Conservation (phyloP, 2,113 vertebrate species). For the Ailurus styani region DNA sequence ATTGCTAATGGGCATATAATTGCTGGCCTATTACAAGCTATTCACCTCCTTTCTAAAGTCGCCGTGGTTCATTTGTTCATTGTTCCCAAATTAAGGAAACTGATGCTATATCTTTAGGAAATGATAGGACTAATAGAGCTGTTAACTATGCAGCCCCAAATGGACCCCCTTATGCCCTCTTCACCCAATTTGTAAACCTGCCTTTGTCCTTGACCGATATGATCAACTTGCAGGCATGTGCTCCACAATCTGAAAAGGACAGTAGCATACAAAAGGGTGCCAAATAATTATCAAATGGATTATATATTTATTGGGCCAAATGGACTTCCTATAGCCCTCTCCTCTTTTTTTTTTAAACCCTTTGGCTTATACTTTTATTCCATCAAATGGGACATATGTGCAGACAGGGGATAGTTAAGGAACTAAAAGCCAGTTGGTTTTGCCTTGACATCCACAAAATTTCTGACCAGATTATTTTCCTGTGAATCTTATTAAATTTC, state of each 20-base stretch:
- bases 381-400: background rate
- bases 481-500: background rate
- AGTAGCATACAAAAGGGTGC: background rate
- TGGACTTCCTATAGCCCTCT: background rate
- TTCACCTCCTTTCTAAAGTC: background rate
- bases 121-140: background rate
- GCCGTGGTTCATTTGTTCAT: background rate
- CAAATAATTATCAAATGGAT: background rate
- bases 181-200: background rate
- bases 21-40: background rate
- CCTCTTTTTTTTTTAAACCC: background rate
- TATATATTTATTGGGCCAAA: background rate
- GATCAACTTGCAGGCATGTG: background rate
- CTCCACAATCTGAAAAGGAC: background rate
- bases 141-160: background rate
- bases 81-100: background rate
- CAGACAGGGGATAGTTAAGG: background rate
- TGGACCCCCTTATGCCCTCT: background rate
- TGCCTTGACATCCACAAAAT: background rate
- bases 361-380: background rate
- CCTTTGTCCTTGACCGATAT: background rate
- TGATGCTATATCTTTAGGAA: background rate
- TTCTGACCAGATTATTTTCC: background rate
- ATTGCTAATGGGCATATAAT: background rate
- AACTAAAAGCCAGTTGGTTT: background rate